Evolutionary conservation across 2,888 invertebrate genomes (phyloP), one percentile per base, ranked within the genome.

Genomic region (Synergus umbraculus): DNA sequence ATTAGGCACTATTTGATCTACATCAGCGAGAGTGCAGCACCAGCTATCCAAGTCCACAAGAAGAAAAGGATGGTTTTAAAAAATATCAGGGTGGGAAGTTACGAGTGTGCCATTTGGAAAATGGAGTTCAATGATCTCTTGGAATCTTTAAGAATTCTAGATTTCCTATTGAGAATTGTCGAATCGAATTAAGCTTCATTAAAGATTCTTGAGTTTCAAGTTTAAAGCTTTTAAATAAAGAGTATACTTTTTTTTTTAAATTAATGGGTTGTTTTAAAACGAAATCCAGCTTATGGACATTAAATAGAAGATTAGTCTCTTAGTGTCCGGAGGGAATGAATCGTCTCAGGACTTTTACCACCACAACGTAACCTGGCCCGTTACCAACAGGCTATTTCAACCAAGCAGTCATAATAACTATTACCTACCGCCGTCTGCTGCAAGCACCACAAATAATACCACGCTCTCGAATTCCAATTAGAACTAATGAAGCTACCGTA

Each of bases 391-490:
- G 76, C 79, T 67, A 81, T 79, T 81, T 79, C 49, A 73, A 58
- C 46, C 73, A 65, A 76, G 37, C 77, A 65, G 64, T 63, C 77
- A 79, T 80, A 81, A 79, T 78, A 83, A 78, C 79, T 79, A 81
- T 83, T 84, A 81, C 79, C 80, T 83, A 81, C 77, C 78, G 44
- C 82, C 67, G 82, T 77, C 67, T 60, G 46, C 58, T n/a, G 67
- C 76, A 78, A 78, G 66, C 77, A 69, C 80, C 63, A 79, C 81
- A 81, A 82, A 82, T 69, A 77, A 82, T 69, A 78, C 76, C 76
- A 81, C 79, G 83, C 80, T 84, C 86, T 84, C 86, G 84, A 87
- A 88, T 89, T 88, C 85, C 87, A 89, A 89, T 89, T 88, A 88
- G 84, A 87, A 85, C 82, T 84, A 88, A 87, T 86, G 86, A 83